Evolutionary conservation across 1,140 invertebrate genomes (phyloP).

Genomic region (Trichonephila clavata): DNA sequence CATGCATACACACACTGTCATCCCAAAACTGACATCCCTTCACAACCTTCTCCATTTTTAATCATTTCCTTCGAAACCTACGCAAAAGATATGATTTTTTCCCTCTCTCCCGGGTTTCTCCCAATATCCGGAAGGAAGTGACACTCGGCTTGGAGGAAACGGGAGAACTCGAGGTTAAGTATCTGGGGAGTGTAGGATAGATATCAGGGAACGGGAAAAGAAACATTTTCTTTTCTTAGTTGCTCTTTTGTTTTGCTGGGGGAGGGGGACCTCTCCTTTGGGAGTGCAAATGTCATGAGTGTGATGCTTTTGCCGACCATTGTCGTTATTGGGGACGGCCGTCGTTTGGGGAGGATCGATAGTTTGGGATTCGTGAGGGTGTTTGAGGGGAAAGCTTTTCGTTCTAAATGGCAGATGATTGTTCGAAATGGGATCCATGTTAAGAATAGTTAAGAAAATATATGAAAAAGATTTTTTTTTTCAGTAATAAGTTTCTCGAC

Average conservation of each 20-base stretch:
- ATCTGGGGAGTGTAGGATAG: constrained; percentile 16
- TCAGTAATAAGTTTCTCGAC: too few relatives aligned
- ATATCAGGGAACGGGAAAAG: neutral
- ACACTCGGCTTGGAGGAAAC: neutral
- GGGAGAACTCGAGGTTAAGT: constrained; percentile 14
- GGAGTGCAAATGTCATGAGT: constrained; percentile 37
- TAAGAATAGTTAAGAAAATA: too few relatives aligned
- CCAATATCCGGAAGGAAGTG: constrained; percentile 53
- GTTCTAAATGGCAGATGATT: neutral
- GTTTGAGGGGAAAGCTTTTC: neutral
- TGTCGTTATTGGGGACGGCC: neutral
- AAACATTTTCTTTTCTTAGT: constrained; percentile 38
- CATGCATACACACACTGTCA: too few relatives aligned
- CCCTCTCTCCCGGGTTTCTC: neutral
- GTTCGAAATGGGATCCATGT: neutral
- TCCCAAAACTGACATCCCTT: too few relatives aligned
- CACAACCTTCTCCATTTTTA: neutral
- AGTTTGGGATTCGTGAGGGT: neutral
- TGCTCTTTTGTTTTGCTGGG: constrained; percentile 33
- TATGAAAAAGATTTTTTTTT: too few relatives aligned
- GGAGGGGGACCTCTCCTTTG: neutral
- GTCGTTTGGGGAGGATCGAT: constrained; percentile 11
- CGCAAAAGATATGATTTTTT: constrained; percentile 1
- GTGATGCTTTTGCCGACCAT: constrained; percentile 17
- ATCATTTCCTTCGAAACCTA: neutral